These are phyloP conservation scores for Didymodactylos carnosus DNA, from an alignment of 2,888 invertebrate genomes.

Conservation along the genomic window DNA sequence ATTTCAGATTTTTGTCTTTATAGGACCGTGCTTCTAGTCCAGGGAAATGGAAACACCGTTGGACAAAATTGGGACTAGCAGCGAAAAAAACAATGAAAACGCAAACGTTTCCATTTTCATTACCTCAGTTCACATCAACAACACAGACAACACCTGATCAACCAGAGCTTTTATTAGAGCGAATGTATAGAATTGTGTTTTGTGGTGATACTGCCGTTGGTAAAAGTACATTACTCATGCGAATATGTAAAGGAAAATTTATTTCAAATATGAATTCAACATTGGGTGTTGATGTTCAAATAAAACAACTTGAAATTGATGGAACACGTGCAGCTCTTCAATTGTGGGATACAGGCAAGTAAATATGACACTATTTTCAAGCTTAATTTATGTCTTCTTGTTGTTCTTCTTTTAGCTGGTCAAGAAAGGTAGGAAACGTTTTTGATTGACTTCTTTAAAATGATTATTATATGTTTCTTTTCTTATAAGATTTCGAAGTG, in stretches of 20 bases:
- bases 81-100: too few species aligned
- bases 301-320: conserved; percentile 39
- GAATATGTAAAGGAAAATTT: conserved; percentile 42
- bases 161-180: conserved; percentile 2
- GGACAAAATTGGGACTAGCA: too few species aligned
- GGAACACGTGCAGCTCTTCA: conserved; percentile 41
- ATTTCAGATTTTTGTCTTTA: too few species aligned
- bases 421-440: conserved; percentile 41
- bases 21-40: too few species aligned
- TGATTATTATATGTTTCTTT: background rate
- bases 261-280: conserved; percentile 41
- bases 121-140: too few species aligned
- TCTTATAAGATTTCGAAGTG: conserved; percentile 39
- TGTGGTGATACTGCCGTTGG: conserved; percentile 45
- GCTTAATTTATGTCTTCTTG: too few species aligned
- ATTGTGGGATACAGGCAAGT: conserved; percentile 19
- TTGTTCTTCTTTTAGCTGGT: too few species aligned
- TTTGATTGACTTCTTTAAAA: background rate
- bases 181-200: conserved; percentile 44
- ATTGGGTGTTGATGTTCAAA: conserved; percentile 38
- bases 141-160: background rate
- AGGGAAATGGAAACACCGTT: too few species aligned
- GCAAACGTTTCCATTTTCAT: too few species aligned
- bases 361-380: too few species aligned
- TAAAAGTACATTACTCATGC: conserved; percentile 43